Evolutionary conservation across 2,888 invertebrate species (phyloP), one percentile per base, ranked within the genome.

Genomic region (Ametastegia equiseti): DNA sequence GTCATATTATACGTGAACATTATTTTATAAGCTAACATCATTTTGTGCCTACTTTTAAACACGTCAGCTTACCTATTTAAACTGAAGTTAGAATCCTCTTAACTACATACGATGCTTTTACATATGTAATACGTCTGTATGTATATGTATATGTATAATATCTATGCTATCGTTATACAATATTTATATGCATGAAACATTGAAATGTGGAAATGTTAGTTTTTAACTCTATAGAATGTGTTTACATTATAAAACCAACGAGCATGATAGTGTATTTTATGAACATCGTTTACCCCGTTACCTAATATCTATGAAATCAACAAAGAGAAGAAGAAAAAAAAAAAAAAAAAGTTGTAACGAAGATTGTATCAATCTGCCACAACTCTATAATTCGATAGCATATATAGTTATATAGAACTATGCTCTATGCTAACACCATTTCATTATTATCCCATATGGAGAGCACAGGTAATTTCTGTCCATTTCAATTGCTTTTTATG

Each of bases 91-190:
- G 81, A 79, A 83, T 83, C 73, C 79, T 84, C 83, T 85, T 81
- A 85, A 83, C 84, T 86, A 86, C 42, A 42, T 42, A 42, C 85
- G 85, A 84, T 84, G 85, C 83, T 83, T 83, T 84, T 86, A 86
- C 84, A 85, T 85, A 85, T 19, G 19, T 75, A n/a, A n/a, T n/a
- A n/a, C n/a, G 3, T 84, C 82, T 81, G 83, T 85, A 85, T 86
- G 86, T 84, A 85, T 83, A 84, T 82, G 83, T 83, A 81, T 83
- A 82, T 83, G 83, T 84, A 23, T 45, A 45, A 19, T 60, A 39
- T 13, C 63, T 60, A 60, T n/a, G 30, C 78, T 85, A 86, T 83
- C 83, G 83, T 81, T 84, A 84, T 83, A 83, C 75, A 83, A 83
- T 85, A 83, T 85, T 79, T 84, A 84, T 84, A 84, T 60, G 78